Percentiles rank a stretch among this genome's conserved stretches.
Conservation (phyloP, 2,888 invertebrate genomes). For the Frankliniella fusca region DNA sequence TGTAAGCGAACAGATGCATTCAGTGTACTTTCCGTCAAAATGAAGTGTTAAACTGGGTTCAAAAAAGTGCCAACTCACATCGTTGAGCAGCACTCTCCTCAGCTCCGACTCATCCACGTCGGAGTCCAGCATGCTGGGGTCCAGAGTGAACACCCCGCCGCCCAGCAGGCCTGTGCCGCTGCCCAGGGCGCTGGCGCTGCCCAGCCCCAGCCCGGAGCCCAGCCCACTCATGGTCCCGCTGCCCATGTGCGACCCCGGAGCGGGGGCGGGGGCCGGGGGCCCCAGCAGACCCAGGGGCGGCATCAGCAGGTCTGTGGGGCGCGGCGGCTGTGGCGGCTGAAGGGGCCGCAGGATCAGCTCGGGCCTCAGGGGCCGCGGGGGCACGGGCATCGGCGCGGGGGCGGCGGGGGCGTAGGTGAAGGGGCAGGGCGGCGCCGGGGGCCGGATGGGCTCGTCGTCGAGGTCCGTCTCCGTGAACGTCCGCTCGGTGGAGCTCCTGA, state of each 20-base stretch:
- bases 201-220: neutral
- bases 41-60: neutral
- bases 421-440: neutral
- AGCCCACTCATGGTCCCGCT: neutral
- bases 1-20: constrained; percentile 40
- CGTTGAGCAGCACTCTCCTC: constrained; percentile 69
- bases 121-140: constrained; percentile 46
- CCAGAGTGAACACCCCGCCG: neutral
- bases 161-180: constrained; percentile 27
- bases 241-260: neutral
- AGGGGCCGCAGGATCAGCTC: constrained; percentile 22
- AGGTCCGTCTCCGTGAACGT: constrained; percentile 29
- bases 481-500: constrained; percentile 16
- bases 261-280: neutral
- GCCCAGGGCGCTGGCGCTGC: constrained; percentile 33
- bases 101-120: constrained; percentile 75
- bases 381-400: constrained; percentile 31
- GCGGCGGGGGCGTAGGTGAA: constrained; percentile 25
- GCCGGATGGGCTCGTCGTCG: constrained; percentile 32
- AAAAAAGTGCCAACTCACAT: constrained; percentile 58
- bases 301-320: constrained; percentile 33
- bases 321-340: constrained; percentile 2
- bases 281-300: neutral
- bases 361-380: constrained; percentile 32
- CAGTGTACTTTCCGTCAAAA: too few species aligned